Evolutionary conservation across 2,888 invertebrate species (phyloP).

Genomic region (Sphecodes monilicornis): DNA sequence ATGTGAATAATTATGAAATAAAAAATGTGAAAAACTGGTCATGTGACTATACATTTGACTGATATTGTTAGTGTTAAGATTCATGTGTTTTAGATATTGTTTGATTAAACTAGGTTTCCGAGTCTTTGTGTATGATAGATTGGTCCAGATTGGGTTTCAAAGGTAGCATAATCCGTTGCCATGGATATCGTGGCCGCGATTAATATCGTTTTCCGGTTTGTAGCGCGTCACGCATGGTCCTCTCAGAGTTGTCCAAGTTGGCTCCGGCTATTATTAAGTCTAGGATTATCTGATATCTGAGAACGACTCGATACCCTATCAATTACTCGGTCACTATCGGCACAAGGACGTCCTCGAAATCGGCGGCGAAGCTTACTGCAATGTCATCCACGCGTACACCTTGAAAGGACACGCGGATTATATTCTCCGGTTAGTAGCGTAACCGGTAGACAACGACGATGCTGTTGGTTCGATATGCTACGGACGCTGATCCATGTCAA

Average conservation of each 20-base stretch:
- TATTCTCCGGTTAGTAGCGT: background rate
- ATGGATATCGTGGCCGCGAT: background rate
- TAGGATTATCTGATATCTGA: constrained; percentile 6
- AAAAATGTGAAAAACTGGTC: too few species aligned
- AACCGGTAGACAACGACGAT: background rate
- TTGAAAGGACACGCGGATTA: background rate
- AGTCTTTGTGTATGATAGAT: background rate
- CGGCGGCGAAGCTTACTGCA: background rate
- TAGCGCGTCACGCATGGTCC: background rate
- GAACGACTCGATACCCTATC: background rate
- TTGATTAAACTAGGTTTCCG: background rate
- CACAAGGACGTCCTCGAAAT: background rate
- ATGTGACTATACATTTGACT: too few species aligned
- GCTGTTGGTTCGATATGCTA: too few species aligned
- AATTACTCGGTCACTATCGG: background rate
- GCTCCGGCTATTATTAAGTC: background rate
- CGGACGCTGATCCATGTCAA: background rate
- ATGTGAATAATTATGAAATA: too few species aligned
- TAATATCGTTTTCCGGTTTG: background rate
- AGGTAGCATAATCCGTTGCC: background rate
- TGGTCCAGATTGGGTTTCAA: background rate
- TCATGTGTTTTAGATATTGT: background rate
- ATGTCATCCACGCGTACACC: background rate
- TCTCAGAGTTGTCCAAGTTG: background rate
- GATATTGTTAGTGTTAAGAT: too few species aligned